Evolutionary conservation across 1,140 invertebrate species (phyloP).

Genomic region (Oedothorax gibbosus): DNA sequence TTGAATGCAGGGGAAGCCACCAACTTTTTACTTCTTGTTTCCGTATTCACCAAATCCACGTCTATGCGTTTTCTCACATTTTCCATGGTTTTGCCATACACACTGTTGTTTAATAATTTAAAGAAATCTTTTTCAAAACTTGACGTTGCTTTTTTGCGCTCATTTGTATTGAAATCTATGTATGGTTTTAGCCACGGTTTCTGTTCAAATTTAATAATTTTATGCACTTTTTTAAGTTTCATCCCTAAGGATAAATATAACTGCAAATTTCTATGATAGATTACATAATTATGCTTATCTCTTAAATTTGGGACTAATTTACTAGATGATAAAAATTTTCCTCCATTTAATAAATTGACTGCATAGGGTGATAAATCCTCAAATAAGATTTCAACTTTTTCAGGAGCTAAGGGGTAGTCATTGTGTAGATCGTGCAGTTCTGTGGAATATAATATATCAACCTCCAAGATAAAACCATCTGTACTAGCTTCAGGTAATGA

Average conservation of each 20-base stretch:
- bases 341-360: constrained; percentile 70
- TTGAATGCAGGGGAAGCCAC: constrained; percentile 65
- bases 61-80: constrained; percentile 69
- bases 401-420: constrained; percentile 68
- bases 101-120: constrained; percentile 67
- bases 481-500: neutral
- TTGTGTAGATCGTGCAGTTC: constrained; percentile 66
- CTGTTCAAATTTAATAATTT: constrained; percentile 50
- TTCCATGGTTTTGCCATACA: constrained; percentile 69
- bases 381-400: constrained; percentile 61
- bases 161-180: too few relatives aligned
- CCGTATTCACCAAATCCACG: constrained; percentile 65
- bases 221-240: too few relatives aligned
- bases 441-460: constrained; percentile 64
- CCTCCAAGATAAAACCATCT: constrained; percentile 64
- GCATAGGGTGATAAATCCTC: neutral
- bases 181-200: too few relatives aligned
- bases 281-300: too few relatives aligned
- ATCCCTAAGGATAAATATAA: too few relatives aligned
- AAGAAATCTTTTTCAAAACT: constrained; percentile 49
- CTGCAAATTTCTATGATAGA: too few relatives aligned
- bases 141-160: constrained; percentile 64
- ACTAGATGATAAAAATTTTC: constrained; percentile 68
- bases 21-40: constrained; percentile 64
- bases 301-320: constrained; percentile 63